phyloP scores from a whole-genome alignment of 64 coral and sea anemone genomes.

The Cladopsammia gracilis region DNA sequence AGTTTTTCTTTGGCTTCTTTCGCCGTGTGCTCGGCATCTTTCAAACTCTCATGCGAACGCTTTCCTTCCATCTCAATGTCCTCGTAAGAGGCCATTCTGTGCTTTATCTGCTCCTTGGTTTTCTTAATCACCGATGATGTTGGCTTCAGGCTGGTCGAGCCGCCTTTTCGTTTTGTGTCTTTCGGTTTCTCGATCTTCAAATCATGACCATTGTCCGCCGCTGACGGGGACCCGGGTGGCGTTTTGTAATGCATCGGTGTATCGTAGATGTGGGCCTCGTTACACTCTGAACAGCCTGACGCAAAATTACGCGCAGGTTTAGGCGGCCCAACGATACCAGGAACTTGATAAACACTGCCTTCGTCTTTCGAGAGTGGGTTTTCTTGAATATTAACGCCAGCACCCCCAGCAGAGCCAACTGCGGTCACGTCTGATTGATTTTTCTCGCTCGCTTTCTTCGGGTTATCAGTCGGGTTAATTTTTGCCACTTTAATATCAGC shows the following conservation, averaged over 20 bases:
- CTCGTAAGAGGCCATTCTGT: slow-evolving; percentile 90
- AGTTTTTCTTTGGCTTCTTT: slow-evolving; percentile 80
- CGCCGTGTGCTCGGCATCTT: slow-evolving; percentile 73
- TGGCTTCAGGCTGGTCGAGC: slow-evolving; percentile 53
- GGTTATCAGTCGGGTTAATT: slow-evolving; percentile 35
- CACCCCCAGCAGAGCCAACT: slow-evolving; percentile 22
- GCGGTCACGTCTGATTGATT: slow-evolving; percentile 58
- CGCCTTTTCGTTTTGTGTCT: slow-evolving; percentile 51
- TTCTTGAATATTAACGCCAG: slow-evolving; percentile 83
- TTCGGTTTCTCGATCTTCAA: slow-evolving; percentile 69
- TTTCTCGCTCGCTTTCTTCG: slow-evolving; percentile 63
- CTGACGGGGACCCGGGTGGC: slow-evolving; percentile 56
- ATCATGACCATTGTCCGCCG: slow-evolving; percentile 41
- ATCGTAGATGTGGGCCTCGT: slow-evolving; percentile 89
- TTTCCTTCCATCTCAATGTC: slow-evolving; percentile 69
- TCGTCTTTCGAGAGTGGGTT: slow-evolving; percentile 87
- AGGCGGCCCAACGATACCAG: slow-evolving; percentile 19
- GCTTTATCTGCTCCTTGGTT: slow-evolving; percentile 31
- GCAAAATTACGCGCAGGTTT: slow-evolving; percentile 60
- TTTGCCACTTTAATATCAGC: slow-evolving; percentile 7
- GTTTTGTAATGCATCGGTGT: slow-evolving; percentile 71
- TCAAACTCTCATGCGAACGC: slow-evolving; percentile 76
- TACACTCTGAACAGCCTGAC: slow-evolving; percentile 79
- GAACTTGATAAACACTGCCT: slow-evolving; percentile 61
- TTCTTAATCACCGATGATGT: slow-evolving; percentile 51